Base-by-base conservation (phyloP, 2,797 vertebrate genomes). In the Borostomias antarcticus region DNA sequence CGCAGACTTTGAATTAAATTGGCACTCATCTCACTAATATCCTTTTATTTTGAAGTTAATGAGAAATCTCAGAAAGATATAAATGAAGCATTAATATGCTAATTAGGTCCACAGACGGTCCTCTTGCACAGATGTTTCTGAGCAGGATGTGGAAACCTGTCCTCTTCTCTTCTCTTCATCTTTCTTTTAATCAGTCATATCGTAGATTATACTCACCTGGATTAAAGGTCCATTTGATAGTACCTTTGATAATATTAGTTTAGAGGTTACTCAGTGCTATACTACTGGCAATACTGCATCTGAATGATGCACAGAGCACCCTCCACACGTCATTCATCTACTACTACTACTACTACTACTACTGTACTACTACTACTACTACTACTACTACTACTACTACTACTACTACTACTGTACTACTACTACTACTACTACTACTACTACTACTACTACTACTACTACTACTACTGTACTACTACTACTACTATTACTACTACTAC, bases 41-140 rank as follows among this genome's bases (percentile, higher is more conserved):
- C 5, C 28, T 26, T 68, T 35, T 61, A 54, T 62, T 63, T 51
- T 43, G 21, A 51, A 54, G n/a, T n/a, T 50, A 47, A 69, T 66
- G 66, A 74, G 65, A 59, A 64, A 67, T 32, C 48, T 60, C 45
- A 73, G 67, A 62, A 70, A 67, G 51, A 40, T 43, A 53, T 29
- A 66, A 60, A 58, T 69, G 53, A 72, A 13, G 61, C 40, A 74
- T 74, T 69, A 72, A 69, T 62, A 78, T 78, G 76, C 52, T 66
- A 78, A 74, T 72, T 60, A 32, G 6, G 13, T 11, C 8, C 35
- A 37, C 35, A 37, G 35, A 37, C 13, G 13, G 13, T 8, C 6
- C 35, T 37, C 35, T 37, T 11, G n/a, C n/a, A n/a, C n/a, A n/a
- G 1, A 7, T 37, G 1, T 37, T 37, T 37, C 35, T 37, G 1